Conservation (phyloP, 2,888 invertebrate genomes). For the Cephus sareptanus region DNA sequence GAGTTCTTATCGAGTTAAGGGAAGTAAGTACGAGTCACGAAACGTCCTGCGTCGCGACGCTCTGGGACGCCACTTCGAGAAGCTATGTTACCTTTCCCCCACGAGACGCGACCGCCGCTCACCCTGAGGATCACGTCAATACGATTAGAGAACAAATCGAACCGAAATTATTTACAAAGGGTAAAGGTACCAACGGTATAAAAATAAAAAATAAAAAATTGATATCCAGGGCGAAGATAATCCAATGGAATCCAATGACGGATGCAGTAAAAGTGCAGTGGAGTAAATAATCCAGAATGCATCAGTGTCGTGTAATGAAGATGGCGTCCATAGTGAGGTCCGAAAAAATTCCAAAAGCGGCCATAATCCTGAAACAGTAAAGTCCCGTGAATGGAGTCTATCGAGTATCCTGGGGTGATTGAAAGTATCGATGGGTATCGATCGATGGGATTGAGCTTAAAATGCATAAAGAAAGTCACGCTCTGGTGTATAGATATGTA, state of each 20-base stretch:
- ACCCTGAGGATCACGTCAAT: not conserved
- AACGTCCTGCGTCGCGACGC: not conserved
- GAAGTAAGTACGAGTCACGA: not conserved
- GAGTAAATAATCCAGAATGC: too few species aligned
- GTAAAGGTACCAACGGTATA: not conserved
- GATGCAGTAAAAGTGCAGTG: too few species aligned
- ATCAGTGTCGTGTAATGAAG: too few species aligned
- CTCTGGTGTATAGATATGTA: not conserved
- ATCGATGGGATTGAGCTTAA: not conserved
- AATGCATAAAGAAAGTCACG: not conserved
- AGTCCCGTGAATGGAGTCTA: not conserved
- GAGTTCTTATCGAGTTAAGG: not conserved
- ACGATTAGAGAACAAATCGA: not conserved
- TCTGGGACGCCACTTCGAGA: not conserved
- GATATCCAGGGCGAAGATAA: too few species aligned
- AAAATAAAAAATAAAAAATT: not conserved
- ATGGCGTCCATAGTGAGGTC: too few species aligned
- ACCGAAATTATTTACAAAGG: not conserved
- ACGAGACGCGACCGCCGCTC: not conserved
- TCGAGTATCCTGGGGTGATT: not conserved
- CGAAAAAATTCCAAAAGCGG: not conserved
- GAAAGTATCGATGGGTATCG: not conserved
- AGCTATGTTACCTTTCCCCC: not conserved
- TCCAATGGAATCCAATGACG: too few species aligned
- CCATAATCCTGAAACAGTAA: not conserved